Conservation (phyloP, 2,113 vertebrate genomes). For the Proteles cristata region DNA sequence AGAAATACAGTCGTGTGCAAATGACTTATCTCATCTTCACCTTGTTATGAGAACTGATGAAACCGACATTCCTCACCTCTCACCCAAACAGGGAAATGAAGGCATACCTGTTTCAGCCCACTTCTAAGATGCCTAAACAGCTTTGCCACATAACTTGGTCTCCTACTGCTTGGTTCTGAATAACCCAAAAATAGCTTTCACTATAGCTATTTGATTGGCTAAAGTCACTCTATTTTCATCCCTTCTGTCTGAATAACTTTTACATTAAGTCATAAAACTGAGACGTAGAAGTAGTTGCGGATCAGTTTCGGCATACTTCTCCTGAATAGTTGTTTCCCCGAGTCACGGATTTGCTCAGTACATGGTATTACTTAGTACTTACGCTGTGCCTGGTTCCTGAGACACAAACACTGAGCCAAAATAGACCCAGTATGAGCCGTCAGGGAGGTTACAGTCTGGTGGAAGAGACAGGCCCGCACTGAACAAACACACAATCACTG, state of each 20-base stretch:
- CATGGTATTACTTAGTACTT: background rate
- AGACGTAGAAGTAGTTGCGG: background rate
- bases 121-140: background rate
- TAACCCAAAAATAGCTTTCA: background rate
- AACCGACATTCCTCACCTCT: background rate
- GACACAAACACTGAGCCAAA: background rate
- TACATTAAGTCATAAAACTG: background rate
- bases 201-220: background rate
- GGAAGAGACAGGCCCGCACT: background rate
- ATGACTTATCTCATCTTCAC: constrained; percentile 13
- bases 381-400: background rate
- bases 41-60: background rate
- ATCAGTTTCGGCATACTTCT: background rate
- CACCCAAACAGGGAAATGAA: background rate
- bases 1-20: background rate
- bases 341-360: background rate
- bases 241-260: background rate
- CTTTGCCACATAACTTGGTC: background rate
- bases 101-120: no score
- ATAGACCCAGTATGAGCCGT: no score
- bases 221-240: background rate
- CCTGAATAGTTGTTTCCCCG: background rate
- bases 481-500: background rate
- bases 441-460: background rate
- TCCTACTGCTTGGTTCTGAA: background rate